Evolutionary conservation across 2,113 vertebrate genomes (phyloP).

Genomic region (Phrynocephalus versicolor): DNA sequence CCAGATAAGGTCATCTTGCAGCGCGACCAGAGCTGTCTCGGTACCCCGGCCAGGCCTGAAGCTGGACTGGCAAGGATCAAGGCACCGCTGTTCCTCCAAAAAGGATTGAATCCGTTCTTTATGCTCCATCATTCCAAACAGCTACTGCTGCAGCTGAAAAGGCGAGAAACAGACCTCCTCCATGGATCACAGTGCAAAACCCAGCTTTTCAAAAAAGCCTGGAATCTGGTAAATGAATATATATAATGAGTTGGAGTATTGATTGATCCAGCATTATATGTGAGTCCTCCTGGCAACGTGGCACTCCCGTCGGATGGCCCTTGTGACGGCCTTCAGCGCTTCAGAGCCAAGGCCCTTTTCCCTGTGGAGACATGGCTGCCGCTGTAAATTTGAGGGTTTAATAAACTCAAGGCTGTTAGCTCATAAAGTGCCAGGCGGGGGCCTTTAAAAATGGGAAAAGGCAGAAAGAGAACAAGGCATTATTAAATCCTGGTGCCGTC

Average conservation of each 20-base stretch:
- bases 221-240: too few relatives aligned
- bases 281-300: too few relatives aligned
- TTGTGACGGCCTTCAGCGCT: background rate
- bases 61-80: too few relatives aligned
- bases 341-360: background rate
- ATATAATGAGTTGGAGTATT: background rate
- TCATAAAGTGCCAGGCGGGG: background rate
- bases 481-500: background rate
- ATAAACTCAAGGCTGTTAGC: background rate
- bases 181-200: background rate
- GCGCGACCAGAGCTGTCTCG: too few relatives aligned
- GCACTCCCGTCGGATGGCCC: background rate
- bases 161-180: background rate
- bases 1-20: too few relatives aligned
- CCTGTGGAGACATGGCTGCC: background rate
- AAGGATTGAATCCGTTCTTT: too few relatives aligned
- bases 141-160: too few relatives aligned
- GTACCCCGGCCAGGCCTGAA: too few relatives aligned
- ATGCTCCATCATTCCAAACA: too few relatives aligned
- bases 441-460: background rate
- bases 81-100: too few relatives aligned
- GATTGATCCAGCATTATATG: background rate
- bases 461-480: background rate
- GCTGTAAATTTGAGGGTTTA: background rate
- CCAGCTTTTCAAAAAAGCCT: too few relatives aligned